Conservation (phyloP, 2,888 invertebrate genomes). For the Lepidonotus clava region DNA sequence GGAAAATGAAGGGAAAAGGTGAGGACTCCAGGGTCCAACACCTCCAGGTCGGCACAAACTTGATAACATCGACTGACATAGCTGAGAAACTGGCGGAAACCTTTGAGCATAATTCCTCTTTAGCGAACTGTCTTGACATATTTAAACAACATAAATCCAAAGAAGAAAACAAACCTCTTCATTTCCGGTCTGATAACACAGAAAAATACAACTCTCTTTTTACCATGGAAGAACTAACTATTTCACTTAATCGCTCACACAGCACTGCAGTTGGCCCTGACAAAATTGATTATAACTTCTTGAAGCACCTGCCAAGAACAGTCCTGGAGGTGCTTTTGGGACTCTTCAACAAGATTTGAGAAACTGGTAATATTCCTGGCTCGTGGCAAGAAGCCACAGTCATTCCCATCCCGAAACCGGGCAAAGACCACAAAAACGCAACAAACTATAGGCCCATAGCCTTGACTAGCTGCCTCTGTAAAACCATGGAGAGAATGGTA, state of each 20-base stretch:
- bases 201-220: background rate
- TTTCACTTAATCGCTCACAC: background rate
- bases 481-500: constrained; percentile 68
- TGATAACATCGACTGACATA: too few species aligned
- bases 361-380: constrained; percentile 57
- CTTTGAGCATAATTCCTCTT: too few species aligned
- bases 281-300: constrained; percentile 13
- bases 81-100: too few species aligned
- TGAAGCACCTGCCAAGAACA: background rate
- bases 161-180: background rate
- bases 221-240: background rate
- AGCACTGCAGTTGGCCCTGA: background rate
- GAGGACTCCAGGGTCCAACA: too few species aligned
- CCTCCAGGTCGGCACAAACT: too few species aligned
- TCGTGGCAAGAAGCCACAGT: constrained; percentile 61
- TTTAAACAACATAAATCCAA: too few species aligned
- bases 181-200: background rate
- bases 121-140: too few species aligned
- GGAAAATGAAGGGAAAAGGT: too few species aligned
- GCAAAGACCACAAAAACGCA: constrained; percentile 62
- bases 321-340: background rate
- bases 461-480: constrained; percentile 69
- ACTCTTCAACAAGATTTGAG: constrained; percentile 61
- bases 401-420: constrained; percentile 64
- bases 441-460: constrained; percentile 68